phyloP scores from a whole-genome alignment of 2,888 invertebrate genomes.

The Idaea straminata region DNA sequence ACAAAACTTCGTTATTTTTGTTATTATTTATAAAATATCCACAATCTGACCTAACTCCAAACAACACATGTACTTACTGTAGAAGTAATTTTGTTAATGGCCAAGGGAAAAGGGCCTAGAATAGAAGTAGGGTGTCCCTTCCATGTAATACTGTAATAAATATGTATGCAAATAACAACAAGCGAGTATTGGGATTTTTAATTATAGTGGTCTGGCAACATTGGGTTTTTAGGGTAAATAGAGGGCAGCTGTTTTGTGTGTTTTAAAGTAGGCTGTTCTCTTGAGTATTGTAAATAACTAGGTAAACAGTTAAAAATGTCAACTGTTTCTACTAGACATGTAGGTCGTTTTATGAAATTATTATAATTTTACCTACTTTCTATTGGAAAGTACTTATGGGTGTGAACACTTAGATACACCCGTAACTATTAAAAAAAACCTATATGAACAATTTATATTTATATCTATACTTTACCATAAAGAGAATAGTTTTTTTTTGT shows the following conservation, averaged over 20 bases:
- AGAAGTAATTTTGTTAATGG: neutral
- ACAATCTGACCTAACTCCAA: neutral
- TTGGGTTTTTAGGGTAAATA: conserved; percentile 1
- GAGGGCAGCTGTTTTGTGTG: neutral
- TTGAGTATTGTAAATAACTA: neutral
- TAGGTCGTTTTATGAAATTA: neutral
- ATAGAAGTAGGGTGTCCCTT: neutral
- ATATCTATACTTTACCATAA: too few species aligned
- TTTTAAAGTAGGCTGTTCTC: neutral
- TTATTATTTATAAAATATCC: neutral
- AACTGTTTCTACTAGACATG: neutral
- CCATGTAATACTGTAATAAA: conserved; percentile 27
- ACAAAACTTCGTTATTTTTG: neutral
- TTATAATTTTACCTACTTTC: neutral
- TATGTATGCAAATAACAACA: conserved; percentile 30
- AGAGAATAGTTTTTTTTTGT: too few species aligned
- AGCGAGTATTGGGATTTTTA: conserved; percentile 12
- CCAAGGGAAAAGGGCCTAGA: neutral
- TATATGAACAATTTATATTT: too few species aligned
- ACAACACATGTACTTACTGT: neutral
- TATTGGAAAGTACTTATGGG: neutral
- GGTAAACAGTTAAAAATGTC: neutral
- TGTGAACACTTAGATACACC: neutral
- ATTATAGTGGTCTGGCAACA: neutral
- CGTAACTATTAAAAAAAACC: too few species aligned